Percentiles rank a stretch among this genome's conserved stretches.
Conservation (phyloP, 2,888 invertebrate genomes). For the Oxycera nigricornis region DNA sequence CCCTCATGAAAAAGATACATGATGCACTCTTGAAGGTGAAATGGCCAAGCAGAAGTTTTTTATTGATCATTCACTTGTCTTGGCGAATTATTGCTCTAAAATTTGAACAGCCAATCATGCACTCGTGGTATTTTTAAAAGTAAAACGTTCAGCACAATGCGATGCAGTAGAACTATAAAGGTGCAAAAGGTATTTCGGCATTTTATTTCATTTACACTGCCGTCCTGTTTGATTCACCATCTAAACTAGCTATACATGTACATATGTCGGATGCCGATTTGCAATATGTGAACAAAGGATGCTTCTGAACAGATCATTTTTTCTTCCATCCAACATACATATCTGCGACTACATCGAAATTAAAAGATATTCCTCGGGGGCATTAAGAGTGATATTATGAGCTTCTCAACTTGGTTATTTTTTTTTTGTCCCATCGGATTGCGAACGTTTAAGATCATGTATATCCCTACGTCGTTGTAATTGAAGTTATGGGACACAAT, state of each 20-base stretch:
- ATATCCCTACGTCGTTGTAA: no score
- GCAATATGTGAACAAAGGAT: constrained; percentile 9
- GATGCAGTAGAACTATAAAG: neutral
- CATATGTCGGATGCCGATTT: neutral
- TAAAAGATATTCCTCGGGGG: constrained; percentile 25
- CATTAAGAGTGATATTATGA: constrained; percentile 1
- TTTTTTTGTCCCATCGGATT: no score
- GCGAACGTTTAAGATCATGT: no score
- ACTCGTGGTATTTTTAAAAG: neutral
- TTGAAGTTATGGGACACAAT: no score
- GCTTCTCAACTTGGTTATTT: no score
- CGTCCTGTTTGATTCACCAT: neutral
- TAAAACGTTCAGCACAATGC: neutral
- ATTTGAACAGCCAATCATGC: constrained; percentile 15
- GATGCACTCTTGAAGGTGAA: no score
- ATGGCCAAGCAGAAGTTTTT: constrained; percentile 24
- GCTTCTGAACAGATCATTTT: constrained; percentile 1
- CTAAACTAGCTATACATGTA: neutral
- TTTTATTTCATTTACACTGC: neutral
- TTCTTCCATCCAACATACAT: neutral
- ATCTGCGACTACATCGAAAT: constrained; percentile 23
- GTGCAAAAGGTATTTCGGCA: neutral
- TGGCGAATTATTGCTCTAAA: constrained; percentile 26
- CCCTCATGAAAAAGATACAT: no score
- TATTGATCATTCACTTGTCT: constrained; percentile 37